Evolutionary conservation across 1,140 invertebrate species (phyloP).

Genomic region (Drosophila malerkotliana): DNA sequence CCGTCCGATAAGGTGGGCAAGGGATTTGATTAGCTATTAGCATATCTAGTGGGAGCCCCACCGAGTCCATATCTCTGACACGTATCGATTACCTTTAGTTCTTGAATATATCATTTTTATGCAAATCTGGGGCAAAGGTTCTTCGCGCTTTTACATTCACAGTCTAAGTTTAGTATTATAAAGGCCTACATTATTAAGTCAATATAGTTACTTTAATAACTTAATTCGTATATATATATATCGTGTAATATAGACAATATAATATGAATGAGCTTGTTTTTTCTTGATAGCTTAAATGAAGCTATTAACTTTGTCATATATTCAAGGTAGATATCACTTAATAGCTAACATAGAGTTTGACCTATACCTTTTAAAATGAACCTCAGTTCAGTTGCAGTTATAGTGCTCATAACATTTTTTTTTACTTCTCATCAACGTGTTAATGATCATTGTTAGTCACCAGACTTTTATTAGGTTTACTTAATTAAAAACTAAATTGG

Average conservation of each 20-base stretch:
- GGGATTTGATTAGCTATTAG: conserved; percentile 1
- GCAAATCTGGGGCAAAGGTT: conserved; percentile 5
- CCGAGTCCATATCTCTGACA: not conserved
- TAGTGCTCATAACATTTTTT: not conserved
- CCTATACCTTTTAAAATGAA: not conserved
- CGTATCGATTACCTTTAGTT: conserved; percentile 4
- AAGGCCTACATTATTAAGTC: too few species aligned
- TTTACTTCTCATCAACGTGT: not conserved
- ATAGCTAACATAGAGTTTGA: not conserved
- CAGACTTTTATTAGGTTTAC: not conserved
- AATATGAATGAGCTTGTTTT: too few species aligned
- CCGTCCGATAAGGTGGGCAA: conserved; percentile 8
- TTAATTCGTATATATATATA: too few species aligned
- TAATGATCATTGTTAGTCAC: not conserved
- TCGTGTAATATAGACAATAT: too few species aligned
- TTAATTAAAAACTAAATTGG: too few species aligned
- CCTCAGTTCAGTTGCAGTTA: not conserved
- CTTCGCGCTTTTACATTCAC: not conserved
- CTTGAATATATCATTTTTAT: conserved; percentile 10
- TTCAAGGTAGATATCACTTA: not conserved
- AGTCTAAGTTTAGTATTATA: not conserved
- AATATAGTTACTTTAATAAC: too few species aligned
- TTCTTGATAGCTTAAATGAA: too few species aligned
- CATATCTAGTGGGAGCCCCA: not conserved
- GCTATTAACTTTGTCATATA: not conserved